Percentiles rank a stretch among this genome's conserved stretches.
Evolutionary conservation across 1,140 invertebrate genomes (phyloP).

Genomic region (Drosophila subpulchrella): DNA sequence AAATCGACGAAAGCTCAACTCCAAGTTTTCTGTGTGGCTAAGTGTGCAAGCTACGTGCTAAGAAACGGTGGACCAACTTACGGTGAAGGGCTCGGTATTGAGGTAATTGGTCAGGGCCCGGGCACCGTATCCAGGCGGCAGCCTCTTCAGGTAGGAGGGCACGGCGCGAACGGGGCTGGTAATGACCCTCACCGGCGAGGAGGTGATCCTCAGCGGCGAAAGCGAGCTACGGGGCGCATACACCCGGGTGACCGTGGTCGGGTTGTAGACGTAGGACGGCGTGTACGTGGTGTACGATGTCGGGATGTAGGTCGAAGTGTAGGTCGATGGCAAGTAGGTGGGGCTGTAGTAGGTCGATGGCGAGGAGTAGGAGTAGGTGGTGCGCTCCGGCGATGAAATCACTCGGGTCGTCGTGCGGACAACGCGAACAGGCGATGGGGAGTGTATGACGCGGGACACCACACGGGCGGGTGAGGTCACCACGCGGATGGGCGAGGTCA

Average conservation of each 20-base stretch:
- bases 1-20: not conserved
- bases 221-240: constrained; percentile 69
- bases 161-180: constrained; percentile 86
- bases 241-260: constrained; percentile 73
- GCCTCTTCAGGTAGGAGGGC: constrained; percentile 88
- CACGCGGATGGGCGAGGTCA: constrained; percentile 81
- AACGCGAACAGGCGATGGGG: constrained; percentile 85
- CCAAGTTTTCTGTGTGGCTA: constrained; percentile 63
- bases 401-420: constrained; percentile 88
- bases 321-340: constrained; percentile 85
- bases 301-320: constrained; percentile 84
- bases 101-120: constrained; percentile 90
- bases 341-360: constrained; percentile 73
- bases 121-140: constrained; percentile 88
- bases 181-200: constrained; percentile 86
- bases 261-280: constrained; percentile 77
- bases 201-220: constrained; percentile 87
- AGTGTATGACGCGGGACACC: constrained; percentile 78
- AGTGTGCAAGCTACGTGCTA: constrained; percentile 85
- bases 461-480: constrained; percentile 82
- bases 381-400: constrained; percentile 83
- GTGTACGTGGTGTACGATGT: constrained; percentile 77
- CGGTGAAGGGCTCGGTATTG: constrained; percentile 87
- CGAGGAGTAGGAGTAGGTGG: constrained; percentile 61
- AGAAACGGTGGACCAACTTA: constrained; percentile 58